phyloP scores from a whole-genome alignment of 2,797 vertebrate genomes.

The Thaleichthys pacificus region DNA sequence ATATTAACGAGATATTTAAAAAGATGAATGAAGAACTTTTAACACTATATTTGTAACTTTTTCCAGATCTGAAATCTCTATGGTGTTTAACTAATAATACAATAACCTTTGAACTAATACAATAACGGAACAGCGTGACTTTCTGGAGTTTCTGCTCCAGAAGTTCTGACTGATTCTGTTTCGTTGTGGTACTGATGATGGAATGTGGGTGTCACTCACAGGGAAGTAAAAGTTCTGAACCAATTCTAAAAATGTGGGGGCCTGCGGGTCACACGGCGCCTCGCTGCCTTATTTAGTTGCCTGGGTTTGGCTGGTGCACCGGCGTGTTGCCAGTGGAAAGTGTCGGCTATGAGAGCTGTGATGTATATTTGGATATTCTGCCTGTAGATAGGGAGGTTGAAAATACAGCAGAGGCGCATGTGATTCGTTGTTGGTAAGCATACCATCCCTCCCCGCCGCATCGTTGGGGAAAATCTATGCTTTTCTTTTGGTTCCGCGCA shows the following conservation, averaged over 20 bases:
- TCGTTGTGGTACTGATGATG: neutral
- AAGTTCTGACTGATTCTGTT: neutral
- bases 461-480: constrained; percentile 1
- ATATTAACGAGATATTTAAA: neutral
- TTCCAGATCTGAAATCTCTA: neutral
- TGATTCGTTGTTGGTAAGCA: constrained; percentile 46
- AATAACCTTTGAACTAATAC: neutral
- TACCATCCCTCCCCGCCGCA: constrained; percentile 6
- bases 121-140: no score
- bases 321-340: constrained; percentile 52
- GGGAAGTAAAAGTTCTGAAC: constrained; percentile 37
- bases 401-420: constrained; percentile 59
- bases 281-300: constrained; percentile 54
- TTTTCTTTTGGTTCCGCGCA: constrained; percentile 3
- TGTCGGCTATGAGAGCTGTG: constrained; percentile 48
- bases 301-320: constrained; percentile 48
- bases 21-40: neutral
- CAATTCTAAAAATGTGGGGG: constrained; percentile 50
- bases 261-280: constrained; percentile 39
- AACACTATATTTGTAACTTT: neutral
- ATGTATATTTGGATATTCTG: constrained; percentile 62
- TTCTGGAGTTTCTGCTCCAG: neutral
- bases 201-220: constrained; percentile 22
- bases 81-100: neutral
- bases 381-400: constrained; percentile 55